phyloP scores from a whole-genome alignment of 2,113 vertebrate genomes.

The Pseudorhombus dupliciocellatus region DNA sequence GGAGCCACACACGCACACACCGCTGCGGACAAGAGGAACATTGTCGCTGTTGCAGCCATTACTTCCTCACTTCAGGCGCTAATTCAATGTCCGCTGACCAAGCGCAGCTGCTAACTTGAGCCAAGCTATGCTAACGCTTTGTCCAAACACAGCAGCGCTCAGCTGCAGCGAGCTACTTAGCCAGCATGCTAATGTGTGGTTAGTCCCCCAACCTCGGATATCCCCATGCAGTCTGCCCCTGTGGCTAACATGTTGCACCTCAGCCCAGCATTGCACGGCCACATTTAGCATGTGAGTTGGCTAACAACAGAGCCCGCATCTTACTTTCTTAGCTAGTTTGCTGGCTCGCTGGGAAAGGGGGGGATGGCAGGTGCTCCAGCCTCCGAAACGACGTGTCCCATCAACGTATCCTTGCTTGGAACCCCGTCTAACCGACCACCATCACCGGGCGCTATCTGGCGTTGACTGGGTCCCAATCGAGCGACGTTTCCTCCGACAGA shows the following conservation, averaged over 20 bases:
- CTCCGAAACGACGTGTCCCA: constrained; percentile 54
- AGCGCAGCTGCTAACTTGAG: constrained; percentile 65
- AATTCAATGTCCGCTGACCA: constrained; percentile 45
- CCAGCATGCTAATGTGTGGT: not conserved
- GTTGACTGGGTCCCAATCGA: constrained; percentile 2
- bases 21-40: not conserved
- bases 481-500: constrained; percentile 17
- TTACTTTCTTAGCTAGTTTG: constrained; percentile 71
- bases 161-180: not conserved
- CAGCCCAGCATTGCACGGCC: not conserved
- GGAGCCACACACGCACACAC: not conserved
- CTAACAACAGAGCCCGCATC: constrained; percentile 39
- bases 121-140: constrained; percentile 70
- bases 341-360: constrained; percentile 31
- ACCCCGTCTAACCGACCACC: not conserved
- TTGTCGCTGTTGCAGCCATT: not conserved
- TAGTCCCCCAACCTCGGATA: not conserved
- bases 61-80: not conserved
- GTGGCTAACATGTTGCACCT: not conserved
- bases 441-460: not conserved
- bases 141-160: constrained; percentile 39
- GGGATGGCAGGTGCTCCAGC: constrained; percentile 52
- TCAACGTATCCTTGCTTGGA: constrained; percentile 32
- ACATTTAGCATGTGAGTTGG: constrained; percentile 8
- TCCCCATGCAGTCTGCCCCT: not conserved